Evolutionary conservation across 2,888 invertebrate species (phyloP).

Genomic region (Yponomeuta plumbellus): DNA sequence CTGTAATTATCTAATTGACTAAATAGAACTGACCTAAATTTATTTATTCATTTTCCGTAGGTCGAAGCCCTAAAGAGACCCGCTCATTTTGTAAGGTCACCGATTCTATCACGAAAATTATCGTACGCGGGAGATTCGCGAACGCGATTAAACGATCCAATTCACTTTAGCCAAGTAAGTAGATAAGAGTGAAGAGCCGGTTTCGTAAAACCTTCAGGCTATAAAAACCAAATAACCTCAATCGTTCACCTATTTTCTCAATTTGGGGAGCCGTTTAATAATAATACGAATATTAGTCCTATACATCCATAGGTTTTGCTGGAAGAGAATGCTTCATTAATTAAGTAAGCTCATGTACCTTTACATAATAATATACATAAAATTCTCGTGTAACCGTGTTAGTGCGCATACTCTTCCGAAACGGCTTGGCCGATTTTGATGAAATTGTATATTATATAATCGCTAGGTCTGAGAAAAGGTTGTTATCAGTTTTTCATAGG

Average conservation of each 20-base stretch:
- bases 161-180: constrained; percentile 22
- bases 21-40: not conserved
- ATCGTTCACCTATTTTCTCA: not conserved
- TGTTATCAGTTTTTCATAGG: no score
- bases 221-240: constrained; percentile 2
- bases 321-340: no score
- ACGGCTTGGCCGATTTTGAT: no score
- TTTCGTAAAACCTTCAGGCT: not conserved
- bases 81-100: not conserved
- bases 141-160: constrained; percentile 23
- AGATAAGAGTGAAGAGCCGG: constrained; percentile 4
- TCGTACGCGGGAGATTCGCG: constrained; percentile 21
- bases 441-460: no score
- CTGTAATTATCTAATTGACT: not conserved
- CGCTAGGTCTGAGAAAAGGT: no score
- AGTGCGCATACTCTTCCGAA: no score
- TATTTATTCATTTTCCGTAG: not conserved
- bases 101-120: not conserved
- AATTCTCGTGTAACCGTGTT: no score
- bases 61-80: not conserved
- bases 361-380: no score
- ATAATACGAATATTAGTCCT: not conserved
- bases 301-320: not conserved
- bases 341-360: no score
- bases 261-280: not conserved